These are phyloP conservation scores for Julus scandinavius DNA, from an alignment of 2,888 invertebrate species.

Conservation along the genomic window DNA sequence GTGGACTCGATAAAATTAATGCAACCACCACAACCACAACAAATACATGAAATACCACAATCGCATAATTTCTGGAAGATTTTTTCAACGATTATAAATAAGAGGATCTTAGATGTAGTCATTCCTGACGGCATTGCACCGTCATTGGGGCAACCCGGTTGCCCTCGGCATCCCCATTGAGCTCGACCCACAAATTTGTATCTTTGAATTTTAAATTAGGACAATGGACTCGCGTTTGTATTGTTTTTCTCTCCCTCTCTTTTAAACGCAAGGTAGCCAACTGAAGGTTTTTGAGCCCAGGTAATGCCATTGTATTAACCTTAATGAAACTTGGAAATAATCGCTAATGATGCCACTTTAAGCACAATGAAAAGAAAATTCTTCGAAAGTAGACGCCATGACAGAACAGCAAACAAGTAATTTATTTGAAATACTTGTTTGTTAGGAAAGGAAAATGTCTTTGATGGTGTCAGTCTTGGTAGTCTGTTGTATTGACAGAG, in stretches of 20 bases:
- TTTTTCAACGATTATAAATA: too few species aligned
- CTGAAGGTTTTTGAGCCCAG: conserved; percentile 21
- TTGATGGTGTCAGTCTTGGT: too few species aligned
- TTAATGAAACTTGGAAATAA: conserved; percentile 14
- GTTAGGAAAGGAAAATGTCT: too few species aligned
- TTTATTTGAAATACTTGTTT: too few species aligned
- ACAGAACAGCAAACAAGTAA: too few species aligned
- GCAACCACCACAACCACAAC: not conserved
- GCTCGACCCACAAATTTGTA: conserved; percentile 25
- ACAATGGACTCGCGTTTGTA: conserved; percentile 8
- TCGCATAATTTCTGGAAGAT: too few species aligned
- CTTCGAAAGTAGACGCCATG: too few species aligned
- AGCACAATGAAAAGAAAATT: not conserved
- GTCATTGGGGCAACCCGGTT: not conserved
- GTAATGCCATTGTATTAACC: not conserved
- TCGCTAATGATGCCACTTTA: not conserved
- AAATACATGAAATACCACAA: not conserved
- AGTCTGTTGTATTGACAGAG: too few species aligned
- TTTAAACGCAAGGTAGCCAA: not conserved
- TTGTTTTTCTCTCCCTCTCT: not conserved
- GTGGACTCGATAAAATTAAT: too few species aligned
- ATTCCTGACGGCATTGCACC: conserved; percentile 21
- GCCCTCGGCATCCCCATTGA: conserved; percentile 15
- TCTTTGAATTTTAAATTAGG: conserved; percentile 35
- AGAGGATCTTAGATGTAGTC: not conserved